These are phyloP conservation scores for Spisula subtruncata DNA, from an alignment of 2,888 invertebrate species.

Conservation along the genomic window DNA sequence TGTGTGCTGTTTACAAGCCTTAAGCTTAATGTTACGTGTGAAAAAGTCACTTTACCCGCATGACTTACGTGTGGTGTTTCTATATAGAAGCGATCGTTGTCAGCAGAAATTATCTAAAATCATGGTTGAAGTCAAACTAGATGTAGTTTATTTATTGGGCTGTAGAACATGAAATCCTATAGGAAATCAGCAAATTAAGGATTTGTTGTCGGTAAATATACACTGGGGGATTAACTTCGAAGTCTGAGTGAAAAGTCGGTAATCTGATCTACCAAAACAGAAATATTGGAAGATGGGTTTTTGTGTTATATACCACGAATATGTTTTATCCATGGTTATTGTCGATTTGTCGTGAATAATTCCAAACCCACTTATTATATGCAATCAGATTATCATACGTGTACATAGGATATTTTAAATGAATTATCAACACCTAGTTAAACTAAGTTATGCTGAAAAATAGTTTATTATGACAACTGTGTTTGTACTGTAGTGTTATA, in stretches of 20 bases:
- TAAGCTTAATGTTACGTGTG: neutral
- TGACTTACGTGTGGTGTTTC: neutral
- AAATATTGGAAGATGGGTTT: neutral
- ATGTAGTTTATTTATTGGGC: slow-evolving; percentile 15
- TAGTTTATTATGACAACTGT: too few relatives aligned
- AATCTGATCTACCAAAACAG: neutral
- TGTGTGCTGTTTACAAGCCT: neutral
- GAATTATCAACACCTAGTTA: too few relatives aligned
- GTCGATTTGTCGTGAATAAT: neutral
- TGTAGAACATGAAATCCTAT: neutral
- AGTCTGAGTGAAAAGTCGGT: slow-evolving; percentile 8
- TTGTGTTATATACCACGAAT: neutral
- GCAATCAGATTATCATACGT: too few relatives aligned
- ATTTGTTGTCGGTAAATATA: slow-evolving; percentile 1
- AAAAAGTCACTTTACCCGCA: neutral
- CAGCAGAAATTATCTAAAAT: neutral
- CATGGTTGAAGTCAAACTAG: slow-evolving; percentile 3
- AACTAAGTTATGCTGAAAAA: too few relatives aligned
- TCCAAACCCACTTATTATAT: too few relatives aligned
- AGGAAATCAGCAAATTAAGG: slow-evolving; percentile 29
- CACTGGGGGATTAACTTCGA: too few relatives aligned
- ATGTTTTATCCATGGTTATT: neutral
- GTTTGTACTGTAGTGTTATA: too few relatives aligned
- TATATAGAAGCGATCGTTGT: slow-evolving; percentile 12
- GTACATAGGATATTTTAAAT: too few relatives aligned